Conservation (phyloP, 2,888 invertebrate species). For the Conistra vaccinii region DNA sequence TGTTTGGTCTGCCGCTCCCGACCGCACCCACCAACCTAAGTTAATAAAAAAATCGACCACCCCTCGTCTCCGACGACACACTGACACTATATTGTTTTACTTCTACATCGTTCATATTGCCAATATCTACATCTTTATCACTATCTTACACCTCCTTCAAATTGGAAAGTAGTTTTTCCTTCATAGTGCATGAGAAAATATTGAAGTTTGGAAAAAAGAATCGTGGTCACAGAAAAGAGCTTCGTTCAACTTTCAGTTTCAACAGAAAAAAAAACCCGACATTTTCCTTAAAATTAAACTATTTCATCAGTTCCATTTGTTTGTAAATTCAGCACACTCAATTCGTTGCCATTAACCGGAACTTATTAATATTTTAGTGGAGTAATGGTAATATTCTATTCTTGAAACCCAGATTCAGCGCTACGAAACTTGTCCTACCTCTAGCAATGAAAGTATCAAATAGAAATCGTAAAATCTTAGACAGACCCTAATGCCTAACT, state of each 20-base stretch:
- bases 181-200: neutral
- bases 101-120: constrained; percentile 14
- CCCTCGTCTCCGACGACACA: constrained; percentile 74
- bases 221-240: neutral
- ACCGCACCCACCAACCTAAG: constrained; percentile 83
- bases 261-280: neutral
- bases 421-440: constrained; percentile 49
- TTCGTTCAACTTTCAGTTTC: neutral
- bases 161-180: constrained; percentile 21
- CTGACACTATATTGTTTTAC: constrained; percentile 72
- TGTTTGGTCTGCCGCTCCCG: constrained; percentile 88
- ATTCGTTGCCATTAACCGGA: neutral
- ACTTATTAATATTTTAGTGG: neutral
- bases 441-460: constrained; percentile 55
- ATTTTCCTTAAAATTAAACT: neutral
- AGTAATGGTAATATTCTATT: constrained; percentile 16
- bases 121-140: constrained; percentile 9
- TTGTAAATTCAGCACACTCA: neutral
- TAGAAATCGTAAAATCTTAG: constrained; percentile 53
- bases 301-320: neutral
- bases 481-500: constrained; percentile 24
- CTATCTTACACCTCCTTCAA: constrained; percentile 12
- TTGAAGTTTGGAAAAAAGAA: neutral
- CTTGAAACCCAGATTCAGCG: constrained; percentile 41
- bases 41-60: constrained; percentile 89